These are phyloP conservation scores for Tragelaphus buxtoni DNA, from an alignment of 2,113 vertebrate genomes.

Conservation along the genomic window DNA sequence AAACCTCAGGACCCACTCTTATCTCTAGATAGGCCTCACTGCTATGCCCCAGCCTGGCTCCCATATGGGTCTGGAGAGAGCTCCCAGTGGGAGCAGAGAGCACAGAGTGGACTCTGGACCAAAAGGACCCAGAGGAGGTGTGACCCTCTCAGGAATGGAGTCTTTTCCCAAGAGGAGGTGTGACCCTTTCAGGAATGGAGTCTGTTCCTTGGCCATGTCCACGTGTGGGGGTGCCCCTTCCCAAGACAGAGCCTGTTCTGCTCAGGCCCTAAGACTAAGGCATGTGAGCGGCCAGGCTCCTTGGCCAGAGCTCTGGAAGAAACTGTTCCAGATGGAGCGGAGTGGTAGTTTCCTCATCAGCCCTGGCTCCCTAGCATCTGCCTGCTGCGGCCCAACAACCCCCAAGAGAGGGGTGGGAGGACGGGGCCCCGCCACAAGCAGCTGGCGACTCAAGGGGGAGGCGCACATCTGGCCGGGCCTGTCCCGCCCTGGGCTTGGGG, in stretches of 20 bases:
- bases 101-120: neutral
- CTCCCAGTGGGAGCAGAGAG: neutral
- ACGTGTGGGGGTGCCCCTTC: neutral
- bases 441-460: slow-evolving; percentile 23
- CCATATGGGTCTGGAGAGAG: neutral
- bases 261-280: neutral
- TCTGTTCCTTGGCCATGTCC: neutral
- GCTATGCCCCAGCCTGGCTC: neutral
- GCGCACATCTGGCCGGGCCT: slow-evolving; percentile 53
- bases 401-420: neutral
- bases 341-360: slow-evolving; percentile 15
- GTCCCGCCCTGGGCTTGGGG: neutral
- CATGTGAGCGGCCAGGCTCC: neutral
- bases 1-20: neutral
- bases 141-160: neutral
- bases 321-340: neutral
- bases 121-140: neutral
- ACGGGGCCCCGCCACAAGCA: neutral
- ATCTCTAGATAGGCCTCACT: neutral
- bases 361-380: neutral
- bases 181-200: neutral
- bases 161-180: neutral
- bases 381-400: neutral
- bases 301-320: neutral
- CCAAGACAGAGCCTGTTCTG: neutral